A percentile compares a stretch with the other conserved stretches of the same genome.
Evolutionary conservation across 2,797 vertebrate species (phyloP).

Genomic region (Paramormyrops hopkinsi): DNA sequence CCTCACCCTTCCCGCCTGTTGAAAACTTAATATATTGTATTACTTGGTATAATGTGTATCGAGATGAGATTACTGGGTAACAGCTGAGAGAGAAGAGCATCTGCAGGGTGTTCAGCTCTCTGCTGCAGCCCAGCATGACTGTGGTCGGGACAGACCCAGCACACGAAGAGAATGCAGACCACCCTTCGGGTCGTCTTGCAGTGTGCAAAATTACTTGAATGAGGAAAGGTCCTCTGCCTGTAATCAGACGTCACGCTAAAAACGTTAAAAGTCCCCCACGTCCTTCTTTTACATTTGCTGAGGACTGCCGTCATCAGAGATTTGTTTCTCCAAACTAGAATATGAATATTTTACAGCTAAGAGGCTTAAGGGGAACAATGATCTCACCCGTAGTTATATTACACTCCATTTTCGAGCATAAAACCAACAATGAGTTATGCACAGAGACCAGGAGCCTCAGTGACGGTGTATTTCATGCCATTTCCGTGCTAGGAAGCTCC

Average conservation of each 20-base stretch:
- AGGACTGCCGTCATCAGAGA: slow-evolving; percentile 52
- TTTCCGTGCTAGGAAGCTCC: slow-evolving; percentile 28
- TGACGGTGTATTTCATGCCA: slow-evolving; percentile 25
- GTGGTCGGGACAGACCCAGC: background rate
- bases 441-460: slow-evolving; percentile 36
- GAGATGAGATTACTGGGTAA: background rate
- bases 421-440: slow-evolving; percentile 49
- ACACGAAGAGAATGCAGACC: background rate
- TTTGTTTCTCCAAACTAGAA: slow-evolving; percentile 58
- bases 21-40: background rate
- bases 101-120: background rate
- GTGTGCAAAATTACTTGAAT: background rate
- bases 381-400: slow-evolving; percentile 67
- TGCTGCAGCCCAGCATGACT: background rate
- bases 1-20: background rate
- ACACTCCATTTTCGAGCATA: slow-evolving; percentile 59
- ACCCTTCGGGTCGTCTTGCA: background rate
- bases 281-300: slow-evolving; percentile 36
- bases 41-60: background rate
- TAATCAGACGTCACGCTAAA: slow-evolving; percentile 43
- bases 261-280: slow-evolving; percentile 47
- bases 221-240: slow-evolving; percentile 19
- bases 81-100: background rate
- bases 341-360: slow-evolving; percentile 75
- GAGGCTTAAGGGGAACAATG: slow-evolving; percentile 72